These are phyloP conservation scores for Rambutsinella grinnellia DNA, from an alignment of 2,888 invertebrate species.

Conservation along the genomic window DNA sequence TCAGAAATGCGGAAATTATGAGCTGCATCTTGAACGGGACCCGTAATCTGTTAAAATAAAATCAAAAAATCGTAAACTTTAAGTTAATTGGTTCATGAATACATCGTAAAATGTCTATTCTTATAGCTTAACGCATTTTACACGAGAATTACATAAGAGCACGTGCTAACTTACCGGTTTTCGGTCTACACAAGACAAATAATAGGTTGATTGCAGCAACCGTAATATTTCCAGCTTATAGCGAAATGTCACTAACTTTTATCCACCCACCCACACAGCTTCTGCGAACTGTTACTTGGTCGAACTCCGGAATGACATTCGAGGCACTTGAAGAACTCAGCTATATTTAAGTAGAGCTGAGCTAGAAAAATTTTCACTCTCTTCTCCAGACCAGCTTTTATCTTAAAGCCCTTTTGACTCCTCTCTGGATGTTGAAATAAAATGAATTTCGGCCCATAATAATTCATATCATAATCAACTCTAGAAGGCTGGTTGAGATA, in stretches of 20 bases:
- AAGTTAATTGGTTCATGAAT: too few species aligned
- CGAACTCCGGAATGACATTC: background rate
- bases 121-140: too few species aligned
- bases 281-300: too few species aligned
- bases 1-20: slow-evolving; percentile 40
- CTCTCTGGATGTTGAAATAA: background rate
- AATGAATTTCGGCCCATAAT: background rate
- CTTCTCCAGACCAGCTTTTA: background rate
- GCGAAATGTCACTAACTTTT: too few species aligned
- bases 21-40: slow-evolving; percentile 33
- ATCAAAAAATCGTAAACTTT: background rate
- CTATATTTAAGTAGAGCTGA: background rate
- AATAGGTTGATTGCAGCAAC: too few species aligned
- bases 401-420: background rate
- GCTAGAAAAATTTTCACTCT: background rate
- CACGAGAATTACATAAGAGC: too few species aligned
- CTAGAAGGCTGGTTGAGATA: too few species aligned
- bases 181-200: too few species aligned
- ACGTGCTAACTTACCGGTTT: too few species aligned
- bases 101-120: too few species aligned
- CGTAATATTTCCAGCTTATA: too few species aligned
- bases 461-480: background rate
- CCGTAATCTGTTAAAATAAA: slow-evolving; percentile 8
- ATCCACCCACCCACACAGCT: too few species aligned
- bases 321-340: background rate